phyloP scores from a whole-genome alignment of 2,888 invertebrate species.

The Thumatha senex region DNA sequence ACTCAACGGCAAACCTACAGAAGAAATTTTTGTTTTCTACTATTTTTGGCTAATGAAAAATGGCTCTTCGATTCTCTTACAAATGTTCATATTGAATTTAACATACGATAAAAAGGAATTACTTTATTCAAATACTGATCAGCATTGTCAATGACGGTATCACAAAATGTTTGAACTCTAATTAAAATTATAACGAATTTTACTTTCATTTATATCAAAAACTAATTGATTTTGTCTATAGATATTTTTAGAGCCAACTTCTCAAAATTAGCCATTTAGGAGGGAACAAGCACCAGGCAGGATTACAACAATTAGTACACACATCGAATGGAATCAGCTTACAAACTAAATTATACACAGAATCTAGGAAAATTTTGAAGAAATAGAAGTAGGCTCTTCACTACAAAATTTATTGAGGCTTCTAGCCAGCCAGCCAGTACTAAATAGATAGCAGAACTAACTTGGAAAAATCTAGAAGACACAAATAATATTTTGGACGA shows the following conservation, averaged over 20 bases:
- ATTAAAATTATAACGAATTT: too few species aligned
- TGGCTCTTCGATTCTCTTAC: slow-evolving; percentile 42
- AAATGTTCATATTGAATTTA: too few species aligned
- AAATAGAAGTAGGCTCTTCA: not conserved
- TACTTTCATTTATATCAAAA: too few species aligned
- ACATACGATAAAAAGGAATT: not conserved
- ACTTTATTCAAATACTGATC: too few species aligned
- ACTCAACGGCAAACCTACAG: slow-evolving; percentile 86
- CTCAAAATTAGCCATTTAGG: slow-evolving; percentile 47
- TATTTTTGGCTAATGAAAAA: slow-evolving; percentile 54
- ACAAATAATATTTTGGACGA: not conserved
- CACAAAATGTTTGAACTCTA: too few species aligned
- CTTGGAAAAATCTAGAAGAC: not conserved
- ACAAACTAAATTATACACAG: slow-evolving; percentile 33
- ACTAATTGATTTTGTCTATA: not conserved
- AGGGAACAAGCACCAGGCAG: slow-evolving; percentile 72
- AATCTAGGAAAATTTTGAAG: slow-evolving; percentile 27
- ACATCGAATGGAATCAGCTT: slow-evolving; percentile 27
- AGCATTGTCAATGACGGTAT: too few species aligned
- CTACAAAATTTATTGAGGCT: not conserved
- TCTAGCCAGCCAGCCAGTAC: not conserved
- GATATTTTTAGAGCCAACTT: slow-evolving; percentile 50
- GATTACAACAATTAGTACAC: slow-evolving; percentile 53
- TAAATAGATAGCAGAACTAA: not conserved
- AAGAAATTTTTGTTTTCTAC: slow-evolving; percentile 63